Percentiles rank a stretch among this genome's conserved stretches.
These are phyloP conservation scores for Sinopyrophorus schimmeli DNA, from an alignment of 2,888 invertebrate genomes.

Conservation along the genomic window DNA sequence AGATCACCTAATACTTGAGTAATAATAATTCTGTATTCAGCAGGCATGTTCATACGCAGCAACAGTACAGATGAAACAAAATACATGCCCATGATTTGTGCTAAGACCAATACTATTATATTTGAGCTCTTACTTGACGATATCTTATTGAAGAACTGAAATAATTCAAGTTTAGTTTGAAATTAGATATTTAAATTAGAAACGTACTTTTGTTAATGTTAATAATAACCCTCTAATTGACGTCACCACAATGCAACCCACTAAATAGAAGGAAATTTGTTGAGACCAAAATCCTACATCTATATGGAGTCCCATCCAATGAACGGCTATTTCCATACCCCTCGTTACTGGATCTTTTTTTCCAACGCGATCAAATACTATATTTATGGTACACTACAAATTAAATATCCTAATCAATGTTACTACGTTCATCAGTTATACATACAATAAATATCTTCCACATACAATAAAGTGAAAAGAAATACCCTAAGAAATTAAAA, in stretches of 20 bases:
- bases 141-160: constrained; percentile 98
- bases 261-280: constrained; percentile 94
- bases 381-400: constrained; percentile 93
- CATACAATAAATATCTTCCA: constrained; percentile 99
- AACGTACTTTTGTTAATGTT: constrained; percentile 89
- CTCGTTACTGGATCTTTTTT: constrained; percentile 97
- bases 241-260: constrained; percentile 97
- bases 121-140: constrained; percentile 99
- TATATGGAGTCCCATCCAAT: constrained; percentile 94
- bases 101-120: constrained; percentile 93
- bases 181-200: background rate
- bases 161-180: constrained; percentile 41
- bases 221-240: constrained; percentile 94
- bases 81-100: constrained; percentile 99
- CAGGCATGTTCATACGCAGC: constrained; percentile 99
- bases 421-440: constrained; percentile 38
- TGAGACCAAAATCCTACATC: constrained; percentile 99
- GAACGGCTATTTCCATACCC: constrained; percentile 94
- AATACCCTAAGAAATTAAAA: constrained; percentile 97
- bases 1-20: constrained; percentile 93
- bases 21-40: constrained; percentile 92
- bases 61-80: constrained; percentile 96
- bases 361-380: constrained; percentile 97
- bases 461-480: constrained; percentile 96
- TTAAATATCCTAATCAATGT: constrained; percentile 3